Conservation (phyloP, 2,113 vertebrate species). For the Dolichallabes microphthalmus region DNA sequence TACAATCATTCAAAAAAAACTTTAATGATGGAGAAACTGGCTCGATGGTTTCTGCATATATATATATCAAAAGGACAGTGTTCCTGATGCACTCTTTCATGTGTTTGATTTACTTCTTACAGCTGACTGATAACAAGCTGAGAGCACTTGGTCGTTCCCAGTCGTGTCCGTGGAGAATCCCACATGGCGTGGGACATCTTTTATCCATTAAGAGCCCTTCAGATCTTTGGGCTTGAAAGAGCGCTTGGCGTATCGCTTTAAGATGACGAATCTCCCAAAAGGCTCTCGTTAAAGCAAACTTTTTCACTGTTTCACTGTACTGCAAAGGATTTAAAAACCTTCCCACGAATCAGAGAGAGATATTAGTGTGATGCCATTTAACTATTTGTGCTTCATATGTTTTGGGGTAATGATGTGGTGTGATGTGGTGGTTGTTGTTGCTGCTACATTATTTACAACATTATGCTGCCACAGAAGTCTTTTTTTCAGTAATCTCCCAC, state of each 20-base stretch:
- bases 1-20: conserved; percentile 1
- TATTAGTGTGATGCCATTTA: neutral
- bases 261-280: neutral
- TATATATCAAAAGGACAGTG: neutral
- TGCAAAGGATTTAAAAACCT: neutral
- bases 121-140: neutral
- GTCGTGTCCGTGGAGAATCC: neutral
- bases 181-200: neutral
- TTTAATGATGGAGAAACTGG: neutral
- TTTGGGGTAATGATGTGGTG: too few species aligned
- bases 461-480: neutral
- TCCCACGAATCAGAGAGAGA: neutral
- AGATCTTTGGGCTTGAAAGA: neutral
- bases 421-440: neutral
- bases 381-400: neutral
- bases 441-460: too few species aligned
- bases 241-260: neutral
- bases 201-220: conserved; percentile 17
- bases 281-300: neutral
- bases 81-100: neutral
- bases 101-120: neutral
- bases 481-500: neutral
- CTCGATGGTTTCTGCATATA: neutral
- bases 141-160: neutral
- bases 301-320: neutral